phyloP scores from a whole-genome alignment of 2,797 vertebrate genomes.

The Ciconia nigra region DNA sequence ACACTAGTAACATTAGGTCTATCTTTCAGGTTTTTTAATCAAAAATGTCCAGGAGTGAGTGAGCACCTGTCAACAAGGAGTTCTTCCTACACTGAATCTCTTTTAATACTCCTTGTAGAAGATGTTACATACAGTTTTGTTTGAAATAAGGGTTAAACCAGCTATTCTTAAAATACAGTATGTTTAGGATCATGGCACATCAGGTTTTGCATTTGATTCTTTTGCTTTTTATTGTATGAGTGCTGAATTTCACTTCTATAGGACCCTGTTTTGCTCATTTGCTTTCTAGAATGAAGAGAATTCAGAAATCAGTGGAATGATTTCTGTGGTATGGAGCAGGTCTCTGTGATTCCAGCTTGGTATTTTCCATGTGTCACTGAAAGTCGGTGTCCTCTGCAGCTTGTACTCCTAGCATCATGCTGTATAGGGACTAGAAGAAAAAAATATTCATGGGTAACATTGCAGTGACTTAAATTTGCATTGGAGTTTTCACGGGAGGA shows the following conservation, averaged over 20 bases:
- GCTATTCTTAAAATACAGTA: not conserved
- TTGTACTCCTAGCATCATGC: not conserved
- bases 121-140: not conserved
- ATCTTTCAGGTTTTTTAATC: not conserved
- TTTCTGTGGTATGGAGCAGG: not conserved
- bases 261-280: not conserved
- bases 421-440: not conserved
- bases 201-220: not conserved
- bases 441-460: not conserved
- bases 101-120: not conserved
- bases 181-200: not conserved
- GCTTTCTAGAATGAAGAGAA: not conserved
- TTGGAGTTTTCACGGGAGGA: not conserved
- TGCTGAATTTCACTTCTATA: not conserved
- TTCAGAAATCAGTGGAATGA: not conserved
- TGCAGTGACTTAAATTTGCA: not conserved
- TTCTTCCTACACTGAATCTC: not conserved
- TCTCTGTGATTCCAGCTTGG: not conserved
- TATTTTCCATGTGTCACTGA: not conserved
- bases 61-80: not conserved
- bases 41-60: not conserved
- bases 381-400: not conserved
- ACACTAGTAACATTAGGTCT: too few species aligned
- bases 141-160: not conserved
- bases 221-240: not conserved